Evolutionary conservation across 2,888 invertebrate genomes (phyloP), one percentile per base, ranked within the genome.

Genomic region (Eupeodes luniger): DNA sequence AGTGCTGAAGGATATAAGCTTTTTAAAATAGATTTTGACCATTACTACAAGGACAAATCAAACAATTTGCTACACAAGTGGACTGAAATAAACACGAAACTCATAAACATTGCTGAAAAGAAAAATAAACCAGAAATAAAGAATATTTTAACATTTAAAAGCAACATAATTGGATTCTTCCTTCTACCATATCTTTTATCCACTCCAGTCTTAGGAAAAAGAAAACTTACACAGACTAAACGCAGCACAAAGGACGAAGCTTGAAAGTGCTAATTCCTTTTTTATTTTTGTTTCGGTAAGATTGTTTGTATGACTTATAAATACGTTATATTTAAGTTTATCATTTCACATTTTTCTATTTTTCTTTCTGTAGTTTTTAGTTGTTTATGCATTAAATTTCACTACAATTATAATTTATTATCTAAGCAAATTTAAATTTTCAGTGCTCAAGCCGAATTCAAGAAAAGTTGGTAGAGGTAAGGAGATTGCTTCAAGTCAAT

Each of bases 141-240:
- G 34, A 12, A 59, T 12, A 36, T 59, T 12, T 59, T 57, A 19
- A 16, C 9, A 57, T 27, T 27, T 27, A 57, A 57, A 19, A 57
- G 57, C 10, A 57, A 57, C 57, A 2, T 27, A 27, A 16, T 27
- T 27, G 57, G 57, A 57, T 57, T 59, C 12, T 59, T 59, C 14
- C 59, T 59, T 59, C 3, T 59, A 14, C 27, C 59, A 59, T 34
- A 59, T 14, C 59, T 59, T 34, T 14, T 59, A 34, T 59, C 59
- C 14, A 59, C 59, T 34, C 59, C 59, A 34, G 59, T 59, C 14
- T 59, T 59, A 59, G 59, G 59, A 14, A 59, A 59, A 59, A 59
- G 59, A 59, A 59, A 59, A 59, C 14, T 36, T 12, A 34, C 27
- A 14, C 59, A 59, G 14, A 59, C 59, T 10, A 59, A 34, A 59